phyloP scores from a whole-genome alignment of 2,797 vertebrate genomes.

The Sylvia borin region DNA sequence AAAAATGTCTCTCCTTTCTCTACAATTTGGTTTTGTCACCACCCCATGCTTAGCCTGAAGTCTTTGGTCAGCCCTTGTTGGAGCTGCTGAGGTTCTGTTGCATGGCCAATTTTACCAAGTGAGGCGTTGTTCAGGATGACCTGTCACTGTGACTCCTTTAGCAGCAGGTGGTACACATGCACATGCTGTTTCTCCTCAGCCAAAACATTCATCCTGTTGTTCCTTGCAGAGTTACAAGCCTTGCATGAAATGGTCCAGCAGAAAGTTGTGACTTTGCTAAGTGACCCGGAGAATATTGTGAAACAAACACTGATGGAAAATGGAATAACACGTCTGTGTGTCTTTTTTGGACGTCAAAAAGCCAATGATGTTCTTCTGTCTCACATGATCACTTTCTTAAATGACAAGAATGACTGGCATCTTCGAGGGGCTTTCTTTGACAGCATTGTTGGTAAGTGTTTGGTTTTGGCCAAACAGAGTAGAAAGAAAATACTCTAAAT shows the following conservation, averaged over 20 bases:
- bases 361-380: slow-evolving; percentile 96
- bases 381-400: slow-evolving; percentile 99
- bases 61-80: neutral
- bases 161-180: neutral
- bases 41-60: neutral
- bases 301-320: slow-evolving; percentile 98
- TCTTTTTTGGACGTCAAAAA: slow-evolving; percentile 97
- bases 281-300: slow-evolving; percentile 96
- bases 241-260: slow-evolving; percentile 99
- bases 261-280: slow-evolving; percentile 98
- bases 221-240: slow-evolving; percentile 89
- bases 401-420: slow-evolving; percentile 99
- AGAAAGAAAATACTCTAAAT: neutral
- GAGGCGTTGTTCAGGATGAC: neutral
- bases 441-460: slow-evolving; percentile 92
- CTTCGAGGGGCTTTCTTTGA: slow-evolving; percentile 97
- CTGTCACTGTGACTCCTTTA: neutral
- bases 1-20: neutral
- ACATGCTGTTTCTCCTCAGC: fast-evolving
- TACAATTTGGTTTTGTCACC: neutral
- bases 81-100: neutral
- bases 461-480: neutral
- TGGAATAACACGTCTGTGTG: slow-evolving; percentile 95
- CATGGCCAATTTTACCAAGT: fast-evolving
- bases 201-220: neutral